Conservation (phyloP, 2,113 vertebrate species). For the Dipodomys spectabilis region DNA sequence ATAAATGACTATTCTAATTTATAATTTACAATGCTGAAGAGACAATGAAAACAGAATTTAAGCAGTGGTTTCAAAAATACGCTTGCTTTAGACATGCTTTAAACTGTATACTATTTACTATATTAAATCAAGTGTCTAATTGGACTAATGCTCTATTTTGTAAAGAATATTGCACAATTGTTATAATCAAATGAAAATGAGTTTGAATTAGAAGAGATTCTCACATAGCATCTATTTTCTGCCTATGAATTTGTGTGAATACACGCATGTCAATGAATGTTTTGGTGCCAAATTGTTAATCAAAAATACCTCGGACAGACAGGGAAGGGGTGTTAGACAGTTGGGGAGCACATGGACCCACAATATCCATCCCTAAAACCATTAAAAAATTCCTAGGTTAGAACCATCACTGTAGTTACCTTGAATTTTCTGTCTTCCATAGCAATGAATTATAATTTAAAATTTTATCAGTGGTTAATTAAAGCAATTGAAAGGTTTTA, state of each 20-base stretch:
- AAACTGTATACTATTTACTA: neutral
- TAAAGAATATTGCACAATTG: slow-evolving; percentile 5
- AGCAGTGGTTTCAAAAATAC: slow-evolving; percentile 6
- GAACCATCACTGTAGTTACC: neutral
- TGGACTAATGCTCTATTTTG: neutral
- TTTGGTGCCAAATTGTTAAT: neutral
- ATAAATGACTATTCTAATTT: neutral
- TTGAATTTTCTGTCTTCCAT: neutral
- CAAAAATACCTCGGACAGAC: neutral
- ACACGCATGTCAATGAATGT: neutral
- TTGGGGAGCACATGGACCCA: neutral
- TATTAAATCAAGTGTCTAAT: slow-evolving; percentile 6
- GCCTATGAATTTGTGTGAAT: neutral
- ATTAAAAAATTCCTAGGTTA: neutral
- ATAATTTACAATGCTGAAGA: neutral
- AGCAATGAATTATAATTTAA: slow-evolving; percentile 39
- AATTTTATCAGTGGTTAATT: slow-evolving; percentile 1
- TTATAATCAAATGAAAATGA: neutral
- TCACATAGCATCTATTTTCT: neutral
- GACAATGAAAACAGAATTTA: neutral
- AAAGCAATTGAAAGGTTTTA: slow-evolving; percentile 16
- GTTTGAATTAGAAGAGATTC: neutral
- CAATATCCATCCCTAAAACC: neutral
- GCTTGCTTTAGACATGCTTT: neutral
- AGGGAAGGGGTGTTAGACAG: neutral